These are phyloP conservation scores for Eristalinus sepulchralis DNA, from an alignment of 2,888 invertebrate species.

Conservation along the genomic window DNA sequence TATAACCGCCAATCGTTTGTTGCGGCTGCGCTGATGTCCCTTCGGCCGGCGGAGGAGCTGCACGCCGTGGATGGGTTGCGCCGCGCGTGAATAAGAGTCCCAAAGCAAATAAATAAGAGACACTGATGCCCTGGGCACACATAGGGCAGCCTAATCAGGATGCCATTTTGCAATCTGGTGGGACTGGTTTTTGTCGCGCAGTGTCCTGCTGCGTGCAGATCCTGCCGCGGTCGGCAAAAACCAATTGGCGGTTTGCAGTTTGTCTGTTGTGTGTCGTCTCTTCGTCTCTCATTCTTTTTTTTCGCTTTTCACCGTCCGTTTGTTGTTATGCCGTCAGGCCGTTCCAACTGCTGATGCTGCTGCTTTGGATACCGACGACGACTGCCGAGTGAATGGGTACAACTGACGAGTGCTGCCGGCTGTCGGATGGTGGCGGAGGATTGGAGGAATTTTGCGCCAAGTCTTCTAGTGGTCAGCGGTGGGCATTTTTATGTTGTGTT, in stretches of 20 bases:
- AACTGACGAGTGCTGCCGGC: conserved; percentile 17
- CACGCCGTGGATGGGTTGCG: conserved; percentile 58
- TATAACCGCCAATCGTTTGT: conserved; percentile 66
- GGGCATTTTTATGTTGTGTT: conserved; percentile 54
- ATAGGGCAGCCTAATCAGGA: conserved; percentile 68
- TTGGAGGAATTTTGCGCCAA: conserved; percentile 67
- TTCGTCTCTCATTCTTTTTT: not conserved
- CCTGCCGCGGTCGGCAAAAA: conserved; percentile 63
- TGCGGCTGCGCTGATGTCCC: conserved; percentile 48
- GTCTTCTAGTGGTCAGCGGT: conserved; percentile 58
- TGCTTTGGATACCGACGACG: not conserved
- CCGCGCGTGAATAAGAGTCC: conserved; percentile 67
- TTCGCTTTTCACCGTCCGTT: conserved; percentile 16
- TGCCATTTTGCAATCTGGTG: conserved; percentile 70
- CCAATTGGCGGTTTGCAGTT: conserved; percentile 71
- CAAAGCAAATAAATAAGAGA: conserved; percentile 67
- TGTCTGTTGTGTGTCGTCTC: conserved; percentile 40
- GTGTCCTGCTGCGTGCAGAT: conserved; percentile 68
- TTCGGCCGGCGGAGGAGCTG: conserved; percentile 31
- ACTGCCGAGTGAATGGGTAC: conserved; percentile 56
- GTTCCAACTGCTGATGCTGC: conserved; percentile 52
- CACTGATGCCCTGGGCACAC: conserved; percentile 43
- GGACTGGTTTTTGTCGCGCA: conserved; percentile 67
- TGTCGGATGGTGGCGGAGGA: conserved; percentile 39
- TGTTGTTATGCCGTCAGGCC: conserved; percentile 69